Evolutionary conservation across 2,888 invertebrate genomes (phyloP), one percentile per base, ranked within the genome.

Genomic region (Agrochola circellaris): DNA sequence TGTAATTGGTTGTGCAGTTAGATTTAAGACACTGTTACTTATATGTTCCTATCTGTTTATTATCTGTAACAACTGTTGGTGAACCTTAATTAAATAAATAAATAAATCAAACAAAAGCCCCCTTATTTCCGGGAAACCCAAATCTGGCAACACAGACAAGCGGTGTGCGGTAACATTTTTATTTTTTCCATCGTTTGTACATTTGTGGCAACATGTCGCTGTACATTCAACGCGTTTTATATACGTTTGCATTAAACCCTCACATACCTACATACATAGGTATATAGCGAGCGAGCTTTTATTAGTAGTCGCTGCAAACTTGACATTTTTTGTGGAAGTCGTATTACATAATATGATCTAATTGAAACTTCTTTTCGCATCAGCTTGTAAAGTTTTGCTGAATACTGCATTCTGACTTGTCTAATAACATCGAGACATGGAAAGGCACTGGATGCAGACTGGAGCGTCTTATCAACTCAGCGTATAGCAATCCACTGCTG

Each of bases 201-300:
- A 88, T 89, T 89, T 89, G 90, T 84, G 90, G 90, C 85, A 85
- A 83, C 88, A 86, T 82, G 86, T 85, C 81, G 87, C 85, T 88
- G 87, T 86, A 88, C 88, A 88, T 89, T 88, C 84, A 81, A 86
- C 84, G 89, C 84, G 82, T 86, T 88, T 88, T 88, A 89, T 88
- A 88, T 85, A 84, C 81, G 89, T 85, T 89, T 81, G 82, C 87
- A 89, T 88, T 87, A 88, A 87, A 89, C 60, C 71, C 73, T 51
- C 70, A 72, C 45, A 69, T 1, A 67, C 38, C 9, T 6, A 60
- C 54, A 58, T 7, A 23, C 8, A 56, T n/a, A 45, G 6, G 23
- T 7, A 61, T 48, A 42, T 20, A 56, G 38, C 34, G 15, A 56
- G 34, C 56, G 13, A 74, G 70, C 60, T 72, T 81, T 82, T 80